Base-by-base conservation (phyloP, 2,113 vertebrate species). In the Corvus cornix region DNA sequence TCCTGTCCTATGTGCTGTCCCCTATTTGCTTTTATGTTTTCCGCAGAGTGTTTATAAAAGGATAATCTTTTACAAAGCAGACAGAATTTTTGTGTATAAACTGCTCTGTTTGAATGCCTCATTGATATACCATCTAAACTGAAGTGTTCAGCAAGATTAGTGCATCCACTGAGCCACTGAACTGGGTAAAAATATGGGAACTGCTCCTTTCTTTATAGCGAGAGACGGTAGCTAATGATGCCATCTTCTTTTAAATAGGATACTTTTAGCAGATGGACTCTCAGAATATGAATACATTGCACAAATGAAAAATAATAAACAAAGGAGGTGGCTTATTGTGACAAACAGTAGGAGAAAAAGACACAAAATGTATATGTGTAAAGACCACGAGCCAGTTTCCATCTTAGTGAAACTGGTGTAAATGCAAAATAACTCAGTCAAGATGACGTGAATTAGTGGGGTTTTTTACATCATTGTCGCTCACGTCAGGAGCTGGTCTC, bases 31-130 rank as follows among this genome's bases (percentile, higher is more conserved):
- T 98, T 98, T 98, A 98, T 98, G 97, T 98, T 98, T 98, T 98
- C 98, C 96, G 97, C 97, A 97, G 98, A 98, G 98, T 98, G 98
- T 98, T 98, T 98, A 98, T 98, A 98, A 98, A 98, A 98, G 98
- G 98, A 98, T 98, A 98, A 98, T 98, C 98, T 98, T 98, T 98
- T 98, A 98, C 98, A 98, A 98, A 98, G 98, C 98, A 98, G 98
- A 97, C 98, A 98, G 98, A 98, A 98, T 98, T 98, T 98, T 97
- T 98, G 97, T 98, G 98, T 98, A 98, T 98, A 98, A 98, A 98
- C 98, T 97, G 97, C 97, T 98, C 97, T 96, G 97, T 98, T 98
- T 98, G 98, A 98, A 98, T 97, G 97, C 97, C 97, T 98, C 98
- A 98, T 98, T 98, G 98, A 98, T 98, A 98, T 96, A 98, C 97